Evolutionary conservation across 2,888 invertebrate species (phyloP), one percentile per base, ranked within the genome.

Genomic region (Eurytoma adleriae): DNA sequence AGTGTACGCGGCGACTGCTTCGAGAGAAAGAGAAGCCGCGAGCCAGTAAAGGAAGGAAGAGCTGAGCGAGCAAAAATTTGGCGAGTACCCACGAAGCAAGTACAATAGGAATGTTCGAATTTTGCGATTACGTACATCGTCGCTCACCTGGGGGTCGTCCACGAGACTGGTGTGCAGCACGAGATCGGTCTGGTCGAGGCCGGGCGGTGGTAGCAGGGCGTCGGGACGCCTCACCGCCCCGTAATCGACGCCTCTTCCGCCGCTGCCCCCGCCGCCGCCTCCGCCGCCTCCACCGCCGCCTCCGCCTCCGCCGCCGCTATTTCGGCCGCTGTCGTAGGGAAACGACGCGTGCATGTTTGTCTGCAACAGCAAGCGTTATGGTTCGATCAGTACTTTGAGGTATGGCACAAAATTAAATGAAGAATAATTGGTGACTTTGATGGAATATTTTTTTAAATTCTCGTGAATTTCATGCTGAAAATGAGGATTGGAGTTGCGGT

Each of bases 271-370:
- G 12, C 90, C 89, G 7, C 91, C 91, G 70, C 90, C 90, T 64
- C 91, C 89, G 68, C 91, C 90, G 76, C 90, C 89, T 84, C 92
- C 92, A 85, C 87, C 86, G 27, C 89, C 87, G n/a, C 90, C 86
- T 24, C 89, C 88, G 12, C 91, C 91, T 67, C 89, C 88, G 0
- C 89, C 89, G 62, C 89, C 88, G 72, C 91, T 88, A 77, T 90
- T 90, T 69, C 91, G 89, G 77, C 91, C 90, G 82, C 90, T 89
- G 85, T 92, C 92, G 86, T 92, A 92, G 20, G 92, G 91, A 87
- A 92, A 92, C 79, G 92, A 91, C 80, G 91, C 90, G 87, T 92
- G 92, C 92, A 92, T 92, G 84, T 92, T 92, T 84, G 91, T 91
- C 92, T 92, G 89, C 73, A 90, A 89, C 48, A 82, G 72, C 81